phyloP scores from a whole-genome alignment of 2,113 vertebrate species.

The Tenebrosternarchus preto region DNA sequence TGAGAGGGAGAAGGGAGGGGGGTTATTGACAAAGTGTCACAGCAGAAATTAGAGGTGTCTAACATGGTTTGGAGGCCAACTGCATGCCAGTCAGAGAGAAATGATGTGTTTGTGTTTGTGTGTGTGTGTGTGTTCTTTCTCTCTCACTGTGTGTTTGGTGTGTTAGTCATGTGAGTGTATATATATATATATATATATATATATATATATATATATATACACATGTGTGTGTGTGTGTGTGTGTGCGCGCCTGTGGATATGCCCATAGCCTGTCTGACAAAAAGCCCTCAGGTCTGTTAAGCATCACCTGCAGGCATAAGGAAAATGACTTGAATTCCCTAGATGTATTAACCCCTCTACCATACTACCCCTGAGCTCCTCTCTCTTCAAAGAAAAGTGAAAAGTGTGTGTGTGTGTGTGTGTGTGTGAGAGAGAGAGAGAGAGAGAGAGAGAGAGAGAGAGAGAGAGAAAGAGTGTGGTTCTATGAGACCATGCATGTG shows the following conservation, averaged over 20 bases:
- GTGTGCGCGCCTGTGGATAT: background rate
- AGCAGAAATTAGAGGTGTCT: constrained; percentile 45
- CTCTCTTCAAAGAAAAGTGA: background rate
- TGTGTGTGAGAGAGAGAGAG: constrained; percentile 7
- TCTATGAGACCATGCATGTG: constrained; percentile 20
- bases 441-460: no score
- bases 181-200: no score
- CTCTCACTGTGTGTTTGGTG: no score
- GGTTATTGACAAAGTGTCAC: constrained; percentile 52
- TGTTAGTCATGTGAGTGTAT: no score
- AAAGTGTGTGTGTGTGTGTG: constrained; percentile 25
- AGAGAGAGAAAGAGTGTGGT: no score
- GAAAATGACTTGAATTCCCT: constrained; percentile 41
- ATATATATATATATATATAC: no score
- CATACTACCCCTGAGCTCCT: background rate
- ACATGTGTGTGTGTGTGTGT: constrained; percentile 7
- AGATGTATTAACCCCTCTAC: constrained; percentile 11
- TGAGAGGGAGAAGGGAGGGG: constrained; percentile 1
- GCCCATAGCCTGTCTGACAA: constrained; percentile 16
- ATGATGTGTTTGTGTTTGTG: background rate
- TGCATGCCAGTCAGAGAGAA: constrained; percentile 17
- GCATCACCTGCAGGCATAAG: constrained; percentile 36
- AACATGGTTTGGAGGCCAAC: constrained; percentile 36
- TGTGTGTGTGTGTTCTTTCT: background rate
- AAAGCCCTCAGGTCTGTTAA: constrained; percentile 39